Evolutionary conservation across 2,888 invertebrate genomes (phyloP), one percentile per base, ranked within the genome.

Genomic region (Drosophila quinaria): DNA sequence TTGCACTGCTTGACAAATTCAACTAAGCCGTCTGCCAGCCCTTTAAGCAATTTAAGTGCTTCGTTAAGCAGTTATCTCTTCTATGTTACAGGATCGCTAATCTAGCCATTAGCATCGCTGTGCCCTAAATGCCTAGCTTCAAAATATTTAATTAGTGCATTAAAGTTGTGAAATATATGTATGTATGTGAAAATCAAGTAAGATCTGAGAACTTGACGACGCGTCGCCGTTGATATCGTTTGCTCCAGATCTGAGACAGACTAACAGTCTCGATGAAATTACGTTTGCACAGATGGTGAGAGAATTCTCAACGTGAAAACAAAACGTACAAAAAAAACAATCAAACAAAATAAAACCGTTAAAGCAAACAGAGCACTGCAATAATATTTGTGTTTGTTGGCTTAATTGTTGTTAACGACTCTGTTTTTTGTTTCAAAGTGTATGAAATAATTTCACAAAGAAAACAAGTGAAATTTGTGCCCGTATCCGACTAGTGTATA

Each of bases 201-300:
- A 58, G 37, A 37, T 35, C 33, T 11, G 47, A 47, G 31, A 54
- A 50, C 35, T 35, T n/a, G 15, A 15, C 37, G 35, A 44, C 44
- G n/a, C 56, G 31, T 22, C 29, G 17, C 15, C 29, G 17, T 25
- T 63, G 8, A 54, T 76, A 76, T 78, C 76, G 29, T 42, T 55
- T 76, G 78, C 74, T 65, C 78, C 55, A 78, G 47, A 76, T 76
- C 76, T 76, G 9, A 58, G 46, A 17, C 70, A 15, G 50, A 17
- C 33, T 41, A 47, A 56, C 41, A 58, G 60, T 35, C 49, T 63
- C 4, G 47, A 44, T 50, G 41, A 33, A 61, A 72, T 47, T 42
- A 9, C 42, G 37, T 44, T 44, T 44, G 9, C 15, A 15, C 64
- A 54, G 31, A 22, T 22, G 22, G 44, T 62, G 59, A 60, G 71